phyloP scores from a whole-genome alignment of 64 coral and sea anemone genomes.

The Platygyra sinensis region DNA sequence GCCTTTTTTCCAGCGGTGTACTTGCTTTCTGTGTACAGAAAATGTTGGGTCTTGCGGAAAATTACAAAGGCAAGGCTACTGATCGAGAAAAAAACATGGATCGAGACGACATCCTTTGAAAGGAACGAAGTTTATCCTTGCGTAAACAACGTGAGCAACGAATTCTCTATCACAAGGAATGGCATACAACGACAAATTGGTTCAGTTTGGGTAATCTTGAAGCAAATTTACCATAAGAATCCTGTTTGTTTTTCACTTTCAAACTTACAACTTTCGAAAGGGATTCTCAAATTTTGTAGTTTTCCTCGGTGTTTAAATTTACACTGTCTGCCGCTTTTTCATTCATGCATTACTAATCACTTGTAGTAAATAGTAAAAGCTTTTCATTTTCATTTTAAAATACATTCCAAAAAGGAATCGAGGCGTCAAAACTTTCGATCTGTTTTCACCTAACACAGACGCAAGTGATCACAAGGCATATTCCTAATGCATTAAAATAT shows the following conservation, averaged over 20 bases:
- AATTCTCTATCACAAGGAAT: not conserved
- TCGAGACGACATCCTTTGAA: not conserved
- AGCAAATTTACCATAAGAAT: not conserved
- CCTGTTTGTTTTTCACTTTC: not conserved
- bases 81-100: not conserved
- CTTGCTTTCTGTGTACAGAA: not conserved
- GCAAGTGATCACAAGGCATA: too few relatives aligned
- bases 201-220: not conserved
- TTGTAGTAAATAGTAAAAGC: not conserved
- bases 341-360: constrained; percentile 35
- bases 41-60: not conserved
- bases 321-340: not conserved
- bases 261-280: not conserved
- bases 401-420: not conserved
- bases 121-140: not conserved
- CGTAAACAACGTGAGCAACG: too few relatives aligned
- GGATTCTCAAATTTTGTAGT: not conserved
- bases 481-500: not conserved
- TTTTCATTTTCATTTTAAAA: not conserved
- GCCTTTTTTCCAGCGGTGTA: not conserved
- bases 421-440: too few relatives aligned
- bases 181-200: not conserved
- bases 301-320: not conserved
- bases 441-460: not conserved
- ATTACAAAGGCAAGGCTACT: not conserved